Evolutionary conservation across 2,797 vertebrate genomes (phyloP), one percentile per base, ranked within the genome.

Genomic region (Sebastes cheni): DNA sequence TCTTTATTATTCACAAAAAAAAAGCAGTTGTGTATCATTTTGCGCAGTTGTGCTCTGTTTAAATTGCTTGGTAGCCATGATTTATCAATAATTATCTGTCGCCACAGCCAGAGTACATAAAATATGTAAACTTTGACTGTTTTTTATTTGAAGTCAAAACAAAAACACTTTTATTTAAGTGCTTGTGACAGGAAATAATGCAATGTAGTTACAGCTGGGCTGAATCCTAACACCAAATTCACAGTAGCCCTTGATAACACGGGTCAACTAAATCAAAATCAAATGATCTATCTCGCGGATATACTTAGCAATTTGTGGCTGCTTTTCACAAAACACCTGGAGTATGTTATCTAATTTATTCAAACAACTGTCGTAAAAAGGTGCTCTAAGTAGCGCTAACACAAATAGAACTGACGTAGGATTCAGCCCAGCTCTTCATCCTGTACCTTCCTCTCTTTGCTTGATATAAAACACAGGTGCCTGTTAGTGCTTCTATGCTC

Each of bases 391-490:
- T 27, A 50, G 68, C 66, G 68, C 29, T 32, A 71, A 77, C 29
- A 69, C 36, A 69, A 62, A 68, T 4, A 2, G 8, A 4, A 42
- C 23, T 65, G 8, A 61, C 27, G 46, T 70, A 69, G 84, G 84
- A 81, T 86, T 91, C 83, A 92, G 81, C 81, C 80, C 84, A 79
- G 85, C 81, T 88, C 72, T 67, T 84, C 79, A 81, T 83, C 77
- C 73, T 86, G 20, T 71, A 71, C 54, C 60, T 74, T 86, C 65
- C 65, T 52, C 46, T 92, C 72, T 88, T 85, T 88, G 91, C 91
- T 94, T 89, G 84, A 88, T 83, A 85, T 81, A 39, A 93, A 95
- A 94, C 94, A 93, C 91, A 84, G 81, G 94, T 95, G 95, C 95
- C 94, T 95, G 94, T 90, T 91, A 91, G 85, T 72, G 91, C 92